A percentile compares a stretch with the other conserved stretches of the same genome.
phyloP scores from a whole-genome alignment of 1,140 invertebrate genomes.

The Aleiodes sp. region DNA sequence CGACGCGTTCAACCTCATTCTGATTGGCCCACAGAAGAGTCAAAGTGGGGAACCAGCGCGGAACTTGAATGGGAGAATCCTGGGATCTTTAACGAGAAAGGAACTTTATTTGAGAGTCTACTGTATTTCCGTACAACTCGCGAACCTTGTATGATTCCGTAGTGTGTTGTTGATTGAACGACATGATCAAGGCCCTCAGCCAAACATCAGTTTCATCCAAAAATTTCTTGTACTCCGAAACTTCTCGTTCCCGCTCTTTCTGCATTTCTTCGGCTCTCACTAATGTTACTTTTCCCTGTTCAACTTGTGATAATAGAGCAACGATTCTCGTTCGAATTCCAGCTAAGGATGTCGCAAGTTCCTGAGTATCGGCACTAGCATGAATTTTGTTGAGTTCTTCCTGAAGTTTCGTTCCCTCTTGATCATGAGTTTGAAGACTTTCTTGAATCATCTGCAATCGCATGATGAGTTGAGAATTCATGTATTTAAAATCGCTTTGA shows the following conservation, averaged over 20 bases:
- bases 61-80: no score
- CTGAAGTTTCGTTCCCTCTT: conserved; percentile 67
- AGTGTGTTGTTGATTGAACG: conserved; percentile 46
- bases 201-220: conserved; percentile 73
- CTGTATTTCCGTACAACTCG: neutral
- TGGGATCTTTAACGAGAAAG: no score
- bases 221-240: conserved; percentile 70
- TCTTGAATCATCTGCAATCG: conserved; percentile 68
- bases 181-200: conserved; percentile 59
- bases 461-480: neutral
- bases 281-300: conserved; percentile 69
- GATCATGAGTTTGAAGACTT: conserved; percentile 70
- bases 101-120: no score
- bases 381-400: conserved; percentile 64
- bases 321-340: conserved; percentile 67
- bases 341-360: conserved; percentile 63
- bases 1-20: no score
- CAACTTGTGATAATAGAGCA: conserved; percentile 70
- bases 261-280: conserved; percentile 68
- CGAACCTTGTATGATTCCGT: conserved; percentile 48
- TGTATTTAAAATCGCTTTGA: conserved; percentile 13
- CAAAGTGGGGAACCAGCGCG: no score
- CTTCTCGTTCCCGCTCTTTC: conserved; percentile 68
- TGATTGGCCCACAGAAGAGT: no score
- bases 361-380: conserved; percentile 66